Conservation (phyloP, 2,888 invertebrate species). For the Ephialtes manifestator region DNA sequence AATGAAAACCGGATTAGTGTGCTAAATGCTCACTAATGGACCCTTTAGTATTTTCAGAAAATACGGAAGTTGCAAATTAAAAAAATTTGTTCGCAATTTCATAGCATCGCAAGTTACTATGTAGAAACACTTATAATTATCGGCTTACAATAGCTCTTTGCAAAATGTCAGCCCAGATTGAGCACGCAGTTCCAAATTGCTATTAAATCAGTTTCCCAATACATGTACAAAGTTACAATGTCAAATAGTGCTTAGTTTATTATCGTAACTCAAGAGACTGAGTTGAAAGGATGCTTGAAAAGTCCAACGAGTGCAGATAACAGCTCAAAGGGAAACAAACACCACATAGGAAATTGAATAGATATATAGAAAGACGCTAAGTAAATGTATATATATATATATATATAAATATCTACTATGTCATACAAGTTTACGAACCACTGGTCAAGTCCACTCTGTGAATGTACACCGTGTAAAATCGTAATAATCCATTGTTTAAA, state of each 20-base stretch:
- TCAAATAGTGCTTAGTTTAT: background rate
- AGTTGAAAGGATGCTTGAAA: background rate
- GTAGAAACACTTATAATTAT: background rate
- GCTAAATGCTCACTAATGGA: too few species aligned
- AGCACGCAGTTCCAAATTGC: background rate
- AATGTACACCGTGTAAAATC: background rate
- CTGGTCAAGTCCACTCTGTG: slow-evolving; percentile 31
- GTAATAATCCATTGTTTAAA: slow-evolving; percentile 21
- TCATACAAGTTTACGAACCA: slow-evolving; percentile 11
- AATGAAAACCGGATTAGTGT: too few species aligned
- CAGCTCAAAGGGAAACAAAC: background rate
- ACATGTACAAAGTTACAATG: background rate
- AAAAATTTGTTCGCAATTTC: background rate
- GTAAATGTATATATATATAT: background rate
- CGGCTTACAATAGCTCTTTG: background rate
- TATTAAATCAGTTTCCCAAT: background rate
- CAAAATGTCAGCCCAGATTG: background rate
- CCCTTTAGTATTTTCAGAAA: too few species aligned
- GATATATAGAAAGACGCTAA: background rate
- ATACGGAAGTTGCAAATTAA: background rate
- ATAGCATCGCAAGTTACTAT: background rate
- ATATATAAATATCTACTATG: background rate
- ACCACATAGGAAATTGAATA: background rate
- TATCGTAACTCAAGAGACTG: background rate
- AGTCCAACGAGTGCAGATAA: background rate